Conservation (phyloP, 1,140 invertebrate genomes). For the Helicoverpa zea region DNA sequence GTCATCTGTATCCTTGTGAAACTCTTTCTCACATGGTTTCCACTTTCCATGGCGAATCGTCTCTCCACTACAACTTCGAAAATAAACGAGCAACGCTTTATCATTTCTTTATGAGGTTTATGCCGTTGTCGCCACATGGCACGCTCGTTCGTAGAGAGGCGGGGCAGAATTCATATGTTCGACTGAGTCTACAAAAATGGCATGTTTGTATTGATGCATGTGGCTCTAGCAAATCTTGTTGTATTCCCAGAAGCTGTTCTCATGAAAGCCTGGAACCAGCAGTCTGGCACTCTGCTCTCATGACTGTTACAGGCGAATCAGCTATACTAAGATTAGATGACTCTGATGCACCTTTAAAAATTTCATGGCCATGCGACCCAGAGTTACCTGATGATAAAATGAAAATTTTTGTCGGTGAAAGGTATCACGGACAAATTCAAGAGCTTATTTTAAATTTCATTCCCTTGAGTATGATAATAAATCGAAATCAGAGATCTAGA, state of each 20-base stretch:
- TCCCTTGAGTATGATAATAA: constrained; percentile 66
- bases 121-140: constrained; percentile 76
- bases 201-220: constrained; percentile 75
- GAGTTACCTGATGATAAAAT: constrained; percentile 68
- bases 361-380: constrained; percentile 73
- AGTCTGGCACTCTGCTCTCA: constrained; percentile 70
- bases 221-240: constrained; percentile 67
- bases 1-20: constrained; percentile 74
- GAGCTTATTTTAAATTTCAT: constrained; percentile 79
- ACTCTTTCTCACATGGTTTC: constrained; percentile 69
- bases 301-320: constrained; percentile 72
- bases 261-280: constrained; percentile 65
- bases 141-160: constrained; percentile 68
- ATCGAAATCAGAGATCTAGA: constrained; percentile 52
- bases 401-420: constrained; percentile 73
- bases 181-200: constrained; percentile 78
- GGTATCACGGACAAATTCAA: constrained; percentile 77
- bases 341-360: constrained; percentile 61
- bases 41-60: constrained; percentile 76
- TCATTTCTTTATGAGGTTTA: constrained; percentile 78
- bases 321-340: constrained; percentile 74
- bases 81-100: constrained; percentile 72
- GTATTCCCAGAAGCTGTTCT: constrained; percentile 69
- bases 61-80: constrained; percentile 71
- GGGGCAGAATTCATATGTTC: constrained; percentile 62